Base-by-base conservation (phyloP, 2,113 vertebrate species). In the Balaeniceps rex region DNA sequence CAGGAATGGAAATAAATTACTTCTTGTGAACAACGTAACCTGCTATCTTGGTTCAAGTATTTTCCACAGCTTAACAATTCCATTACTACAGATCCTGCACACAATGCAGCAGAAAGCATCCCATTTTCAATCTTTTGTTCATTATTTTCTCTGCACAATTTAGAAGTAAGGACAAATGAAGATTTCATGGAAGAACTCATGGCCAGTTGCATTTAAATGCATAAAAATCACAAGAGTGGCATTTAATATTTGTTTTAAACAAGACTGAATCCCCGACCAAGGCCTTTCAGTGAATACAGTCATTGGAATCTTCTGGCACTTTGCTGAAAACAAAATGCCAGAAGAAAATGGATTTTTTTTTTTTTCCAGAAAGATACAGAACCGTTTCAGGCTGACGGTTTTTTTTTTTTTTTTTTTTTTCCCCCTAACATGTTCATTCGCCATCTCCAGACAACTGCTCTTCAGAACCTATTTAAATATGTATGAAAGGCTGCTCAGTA, bases 261-360 rank as follows among this genome's bases (percentile, higher is more conserved):
- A 78, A 80, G 79, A 66, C n/a, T 44, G 74, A 93, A 95, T 19
- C 74, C 70, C 88, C 84, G 77, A 96, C 16, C 36, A 28, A 80
- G 81, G 89, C 93, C 84, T 83, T 95, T 80, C 7, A 3, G 25
- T 34, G 69, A 83, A 66, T 19, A 36, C 24, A 55, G 66, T 36
- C 79, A 77, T 25, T 4, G 10, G 95, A 97, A 96, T 95, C 72
- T 91, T 97, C 95, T 97, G 84, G 88, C 89, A 82, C 38, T 69
- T 40, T 15, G 29, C 42, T 93, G 72, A 70, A 44, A 76, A 42
- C 57, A 91, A 63, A 91, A 88, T 61, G 70, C 69, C 69, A 82
- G 81, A 84, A 87, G 82, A 88, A 96, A 96, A 91, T 11, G 19
- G 47, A 78, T 92, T 76, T 11, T 38, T 85, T 21, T 33, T 81